Evolutionary conservation across 2,888 invertebrate genomes (phyloP).

Genomic region (Euclidia mi): DNA sequence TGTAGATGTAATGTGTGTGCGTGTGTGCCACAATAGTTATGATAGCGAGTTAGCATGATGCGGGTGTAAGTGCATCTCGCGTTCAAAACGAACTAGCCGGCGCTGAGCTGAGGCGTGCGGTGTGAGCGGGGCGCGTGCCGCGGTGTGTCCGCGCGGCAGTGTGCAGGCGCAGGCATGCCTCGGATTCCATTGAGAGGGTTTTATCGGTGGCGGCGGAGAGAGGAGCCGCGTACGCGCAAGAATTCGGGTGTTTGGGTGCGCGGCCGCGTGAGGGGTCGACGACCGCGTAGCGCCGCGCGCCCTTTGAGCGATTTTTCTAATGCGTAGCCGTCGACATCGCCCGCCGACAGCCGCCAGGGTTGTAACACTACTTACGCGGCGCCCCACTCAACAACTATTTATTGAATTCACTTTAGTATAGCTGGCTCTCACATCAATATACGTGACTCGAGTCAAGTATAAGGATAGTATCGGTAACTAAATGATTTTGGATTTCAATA

Average conservation of each 20-base stretch:
- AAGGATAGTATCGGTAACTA: no score
- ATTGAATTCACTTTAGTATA: not conserved
- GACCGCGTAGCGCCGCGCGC: slow-evolving; percentile 73
- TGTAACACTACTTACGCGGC: slow-evolving; percentile 3
- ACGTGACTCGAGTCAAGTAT: not conserved
- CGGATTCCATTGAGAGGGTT: slow-evolving; percentile 77
- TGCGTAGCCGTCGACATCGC: slow-evolving; percentile 43
- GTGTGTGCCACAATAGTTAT: slow-evolving; percentile 39
- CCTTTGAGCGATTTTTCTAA: slow-evolving; percentile 72
- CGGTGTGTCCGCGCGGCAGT: slow-evolving; percentile 57
- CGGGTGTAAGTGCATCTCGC: slow-evolving; percentile 40
- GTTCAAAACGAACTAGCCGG: slow-evolving; percentile 58
- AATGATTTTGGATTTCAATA: no score
- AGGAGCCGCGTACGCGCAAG: slow-evolving; percentile 82
- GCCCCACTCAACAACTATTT: not conserved
- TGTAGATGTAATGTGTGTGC: slow-evolving; percentile 27
- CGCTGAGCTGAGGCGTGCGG: slow-evolving; percentile 65
- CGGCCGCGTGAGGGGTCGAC: slow-evolving; percentile 61
- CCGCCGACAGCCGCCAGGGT: slow-evolving; percentile 15
- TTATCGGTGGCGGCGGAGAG: slow-evolving; percentile 63
- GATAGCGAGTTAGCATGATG: slow-evolving; percentile 37
- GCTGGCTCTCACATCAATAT: not conserved
- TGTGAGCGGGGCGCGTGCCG: slow-evolving; percentile 66
- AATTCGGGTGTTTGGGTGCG: slow-evolving; percentile 81
- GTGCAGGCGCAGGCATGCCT: slow-evolving; percentile 69